phyloP scores from a whole-genome alignment of 92 coral and sea anemone genomes.

The Nematostella vectensis region DNA sequence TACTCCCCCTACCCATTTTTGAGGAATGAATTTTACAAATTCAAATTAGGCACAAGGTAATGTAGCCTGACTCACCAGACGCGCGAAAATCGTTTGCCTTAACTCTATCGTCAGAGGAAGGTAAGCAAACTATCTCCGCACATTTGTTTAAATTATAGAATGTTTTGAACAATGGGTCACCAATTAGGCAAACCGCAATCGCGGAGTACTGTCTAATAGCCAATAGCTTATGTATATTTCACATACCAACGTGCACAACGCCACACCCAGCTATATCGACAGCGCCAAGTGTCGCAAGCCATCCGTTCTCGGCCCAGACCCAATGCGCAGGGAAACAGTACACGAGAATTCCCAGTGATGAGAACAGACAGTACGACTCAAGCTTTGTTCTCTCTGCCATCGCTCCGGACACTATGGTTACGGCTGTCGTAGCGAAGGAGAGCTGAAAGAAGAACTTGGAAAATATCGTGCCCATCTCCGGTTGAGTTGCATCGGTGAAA shows the following conservation, averaged over 20 bases:
- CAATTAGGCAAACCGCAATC: no score
- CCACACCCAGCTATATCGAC: constrained; percentile 55
- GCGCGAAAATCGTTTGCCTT: no score
- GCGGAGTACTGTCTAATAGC: no score
- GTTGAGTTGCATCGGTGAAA: constrained; percentile 49
- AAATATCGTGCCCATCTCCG: constrained; percentile 51
- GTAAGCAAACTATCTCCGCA: no score
- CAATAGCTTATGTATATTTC: no score
- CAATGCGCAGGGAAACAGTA: constrained; percentile 57
- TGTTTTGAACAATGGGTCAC: no score
- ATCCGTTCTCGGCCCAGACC: constrained; percentile 50
- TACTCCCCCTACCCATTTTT: no score
- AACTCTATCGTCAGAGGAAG: no score
- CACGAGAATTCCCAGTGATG: constrained; percentile 42
- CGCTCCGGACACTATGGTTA: constrained; percentile 51
- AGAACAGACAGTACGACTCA: constrained; percentile 47
- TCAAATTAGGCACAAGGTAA: no score
- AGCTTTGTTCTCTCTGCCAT: constrained; percentile 51
- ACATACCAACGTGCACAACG: constrained; percentile 43
- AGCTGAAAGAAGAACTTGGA: constrained; percentile 54
- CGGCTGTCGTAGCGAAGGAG: constrained; percentile 54
- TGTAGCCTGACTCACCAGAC: no score
- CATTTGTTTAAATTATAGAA: no score
- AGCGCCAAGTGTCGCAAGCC: constrained; percentile 44
- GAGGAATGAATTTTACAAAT: no score